Percentiles rank a stretch among this genome's conserved stretches.
Conservation (phyloP, 2,797 vertebrate species). For the Bryconaethiops microstoma region DNA sequence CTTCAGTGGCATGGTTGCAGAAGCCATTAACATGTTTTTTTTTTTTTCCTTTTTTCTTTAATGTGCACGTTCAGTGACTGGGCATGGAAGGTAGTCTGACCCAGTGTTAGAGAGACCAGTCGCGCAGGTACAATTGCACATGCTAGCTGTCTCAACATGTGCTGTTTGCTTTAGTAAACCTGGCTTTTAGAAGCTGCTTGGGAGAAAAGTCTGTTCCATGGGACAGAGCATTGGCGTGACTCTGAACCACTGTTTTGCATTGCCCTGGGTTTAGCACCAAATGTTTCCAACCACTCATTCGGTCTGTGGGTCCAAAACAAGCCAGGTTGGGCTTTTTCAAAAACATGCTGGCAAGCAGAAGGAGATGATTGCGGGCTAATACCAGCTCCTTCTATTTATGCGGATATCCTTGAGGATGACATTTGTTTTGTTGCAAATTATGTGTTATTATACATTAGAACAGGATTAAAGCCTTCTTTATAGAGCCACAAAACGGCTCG, state of each 20-base stretch:
- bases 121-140: not conserved
- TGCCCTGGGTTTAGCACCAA: slow-evolving; percentile 33
- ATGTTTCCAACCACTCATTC: slow-evolving; percentile 47
- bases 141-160: not conserved
- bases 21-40: not conserved
- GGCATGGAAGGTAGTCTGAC: not conserved
- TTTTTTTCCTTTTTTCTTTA: too few species aligned
- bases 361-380: slow-evolving; percentile 56
- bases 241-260: slow-evolving; percentile 29
- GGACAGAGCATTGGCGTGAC: slow-evolving; percentile 36
- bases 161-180: slow-evolving; percentile 22
- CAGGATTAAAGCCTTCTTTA: slow-evolving; percentile 13
- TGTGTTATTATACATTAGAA: slow-evolving; percentile 48
- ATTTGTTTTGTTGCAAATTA: slow-evolving; percentile 50
- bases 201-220: not conserved
- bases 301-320: slow-evolving; percentile 47
- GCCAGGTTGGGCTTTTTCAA: slow-evolving; percentile 38
- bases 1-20: not conserved
- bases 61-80: not conserved
- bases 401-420: slow-evolving; percentile 54
- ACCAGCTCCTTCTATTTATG: slow-evolving; percentile 51
- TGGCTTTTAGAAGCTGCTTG: slow-evolving; percentile 4
- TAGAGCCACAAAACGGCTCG: slow-evolving; percentile 21
- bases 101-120: not conserved
- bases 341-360: slow-evolving; percentile 48